phyloP scores from a whole-genome alignment of 2,797 vertebrate genomes.

The Chiroxiphia lanceolata region DNA sequence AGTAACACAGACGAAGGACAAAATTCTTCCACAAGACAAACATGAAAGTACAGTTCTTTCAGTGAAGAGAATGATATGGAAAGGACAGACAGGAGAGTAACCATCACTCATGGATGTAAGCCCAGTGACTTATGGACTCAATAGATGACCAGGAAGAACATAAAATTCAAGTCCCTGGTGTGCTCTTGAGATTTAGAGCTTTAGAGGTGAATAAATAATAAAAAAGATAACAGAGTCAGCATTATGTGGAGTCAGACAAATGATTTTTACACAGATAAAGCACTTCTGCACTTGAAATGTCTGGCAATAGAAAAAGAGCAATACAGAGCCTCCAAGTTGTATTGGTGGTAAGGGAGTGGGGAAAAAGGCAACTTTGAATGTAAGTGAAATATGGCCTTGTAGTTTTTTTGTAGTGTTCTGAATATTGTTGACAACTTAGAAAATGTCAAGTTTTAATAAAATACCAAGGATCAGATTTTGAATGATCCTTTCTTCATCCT shows the following conservation, averaged over 20 bases:
- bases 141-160: neutral
- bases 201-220: neutral
- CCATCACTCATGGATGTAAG: neutral
- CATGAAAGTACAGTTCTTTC: neutral
- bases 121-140: neutral
- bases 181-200: slow-evolving; percentile 8
- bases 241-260: neutral
- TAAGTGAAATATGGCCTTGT: neutral
- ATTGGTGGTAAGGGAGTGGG: neutral
- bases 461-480: slow-evolving; percentile 91
- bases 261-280: neutral
- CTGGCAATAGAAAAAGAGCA: neutral
- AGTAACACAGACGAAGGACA: neutral
- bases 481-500: slow-evolving; percentile 88
- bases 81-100: neutral
- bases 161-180: neutral
- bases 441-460: neutral
- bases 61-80: neutral
- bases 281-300: neutral
- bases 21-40: neutral
- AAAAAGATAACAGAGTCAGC: neutral
- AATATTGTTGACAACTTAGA: neutral
- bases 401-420: neutral
- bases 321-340: neutral
- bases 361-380: neutral